A percentile compares a stretch with the other conserved stretches of the same genome.
These are phyloP conservation scores for Papilio machaon DNA, from an alignment of 1,140 invertebrate species.

Conservation along the genomic window DNA sequence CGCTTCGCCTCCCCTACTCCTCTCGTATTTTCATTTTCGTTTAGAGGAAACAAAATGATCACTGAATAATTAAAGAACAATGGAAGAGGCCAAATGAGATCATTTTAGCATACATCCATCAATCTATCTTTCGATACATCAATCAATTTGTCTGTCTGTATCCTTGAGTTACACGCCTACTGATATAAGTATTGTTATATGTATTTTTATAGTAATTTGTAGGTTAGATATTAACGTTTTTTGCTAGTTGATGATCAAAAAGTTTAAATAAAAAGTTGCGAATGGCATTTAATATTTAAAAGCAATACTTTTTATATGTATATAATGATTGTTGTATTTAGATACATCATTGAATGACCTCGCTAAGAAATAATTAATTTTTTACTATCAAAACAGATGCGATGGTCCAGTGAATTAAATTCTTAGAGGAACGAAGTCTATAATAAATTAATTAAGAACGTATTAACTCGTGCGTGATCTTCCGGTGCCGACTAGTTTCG, in stretches of 20 bases:
- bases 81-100: constrained; percentile 67
- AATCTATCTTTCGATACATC: constrained; percentile 61
- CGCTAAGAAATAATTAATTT: constrained; percentile 4
- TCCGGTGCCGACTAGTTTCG: too few species aligned
- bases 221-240: background rate
- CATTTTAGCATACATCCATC: constrained; percentile 60
- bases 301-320: background rate
- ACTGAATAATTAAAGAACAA: constrained; percentile 52
- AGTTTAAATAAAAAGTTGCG: background rate
- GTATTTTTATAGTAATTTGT: constrained; percentile 37
- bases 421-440: background rate
- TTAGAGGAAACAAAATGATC: constrained; percentile 2
- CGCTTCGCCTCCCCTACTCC: too few species aligned
- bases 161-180: constrained; percentile 48
- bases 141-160: constrained; percentile 58
- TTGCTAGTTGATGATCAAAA: background rate
- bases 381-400: background rate
- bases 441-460: too few species aligned
- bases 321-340: constrained; percentile 8
- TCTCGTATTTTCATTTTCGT: too few species aligned
- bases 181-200: constrained; percentile 31
- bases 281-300: constrained; percentile 9
- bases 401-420: background rate
- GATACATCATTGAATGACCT: background rate
- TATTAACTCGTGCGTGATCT: too few species aligned